Evolutionary conservation across 2,113 vertebrate genomes (phyloP).

Genomic region (Onychostruthus taczanowskii): DNA sequence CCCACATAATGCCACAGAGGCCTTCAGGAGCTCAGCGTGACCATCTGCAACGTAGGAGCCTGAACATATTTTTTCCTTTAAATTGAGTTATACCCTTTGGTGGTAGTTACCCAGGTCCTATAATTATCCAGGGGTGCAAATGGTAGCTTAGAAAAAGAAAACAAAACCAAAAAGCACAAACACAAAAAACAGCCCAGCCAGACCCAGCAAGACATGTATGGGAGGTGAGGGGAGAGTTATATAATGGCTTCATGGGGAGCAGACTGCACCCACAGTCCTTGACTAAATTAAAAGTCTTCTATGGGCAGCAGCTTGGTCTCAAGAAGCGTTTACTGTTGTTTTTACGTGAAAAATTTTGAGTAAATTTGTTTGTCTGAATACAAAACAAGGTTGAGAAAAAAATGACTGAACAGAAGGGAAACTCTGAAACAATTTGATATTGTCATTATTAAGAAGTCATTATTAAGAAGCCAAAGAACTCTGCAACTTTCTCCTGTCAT

Average conservation of each 20-base stretch:
- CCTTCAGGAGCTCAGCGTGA: background rate
- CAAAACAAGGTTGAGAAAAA: background rate
- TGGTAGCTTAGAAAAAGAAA: background rate
- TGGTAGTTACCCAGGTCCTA: background rate
- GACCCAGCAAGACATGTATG: fast-evolving
- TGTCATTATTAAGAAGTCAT: background rate
- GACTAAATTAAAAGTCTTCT: background rate
- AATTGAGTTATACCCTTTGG: constrained; percentile 24
- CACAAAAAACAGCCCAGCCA: fast-evolving
- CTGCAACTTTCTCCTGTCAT: background rate
- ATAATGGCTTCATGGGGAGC: fast-evolving
- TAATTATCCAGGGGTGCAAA: constrained; percentile 18
- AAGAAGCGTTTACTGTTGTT: background rate
- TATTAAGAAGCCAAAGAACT: background rate
- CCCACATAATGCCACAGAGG: background rate
- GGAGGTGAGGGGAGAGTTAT: background rate
- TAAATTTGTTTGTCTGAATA: background rate
- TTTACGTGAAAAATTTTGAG: background rate
- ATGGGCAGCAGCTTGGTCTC: background rate
- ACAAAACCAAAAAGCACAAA: background rate
- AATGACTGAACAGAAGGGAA: background rate
- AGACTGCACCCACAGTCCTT: background rate
- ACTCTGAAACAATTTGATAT: background rate
- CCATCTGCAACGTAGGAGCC: constrained; percentile 10
- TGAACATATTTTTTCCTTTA: constrained; percentile 33